Evolutionary conservation across 2,113 vertebrate genomes (phyloP).

Genomic region (Nesoenas mayeri): DNA sequence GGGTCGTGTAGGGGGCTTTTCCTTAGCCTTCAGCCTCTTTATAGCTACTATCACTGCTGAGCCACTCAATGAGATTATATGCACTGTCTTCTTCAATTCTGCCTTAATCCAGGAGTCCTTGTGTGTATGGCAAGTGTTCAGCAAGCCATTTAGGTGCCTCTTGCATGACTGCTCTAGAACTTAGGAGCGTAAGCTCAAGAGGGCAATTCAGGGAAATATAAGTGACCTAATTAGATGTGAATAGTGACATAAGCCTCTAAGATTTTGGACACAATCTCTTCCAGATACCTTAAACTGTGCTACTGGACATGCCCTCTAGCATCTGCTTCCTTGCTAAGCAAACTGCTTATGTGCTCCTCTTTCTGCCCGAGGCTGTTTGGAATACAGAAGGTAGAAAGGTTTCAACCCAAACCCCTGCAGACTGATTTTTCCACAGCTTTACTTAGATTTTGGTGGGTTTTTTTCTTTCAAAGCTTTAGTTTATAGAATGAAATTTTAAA

Average conservation of each 20-base stretch:
- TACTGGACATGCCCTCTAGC: not conserved
- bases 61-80: not conserved
- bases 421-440: not conserved
- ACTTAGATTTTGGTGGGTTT: not conserved
- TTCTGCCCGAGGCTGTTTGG: not conserved
- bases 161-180: not conserved
- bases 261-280: not conserved
- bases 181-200: not conserved
- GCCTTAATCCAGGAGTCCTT: not conserved
- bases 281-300: not conserved
- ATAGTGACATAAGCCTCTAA: not conserved
- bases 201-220: not conserved
- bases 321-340: not conserved
- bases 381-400: not conserved
- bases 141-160: not conserved
- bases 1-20: not conserved
- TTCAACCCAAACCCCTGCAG: not conserved
- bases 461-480: not conserved
- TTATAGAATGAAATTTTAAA: not conserved
- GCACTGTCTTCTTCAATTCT: not conserved
- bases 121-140: rapidly evolving
- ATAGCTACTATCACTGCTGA: not conserved
- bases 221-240: not conserved
- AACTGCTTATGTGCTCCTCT: not conserved
- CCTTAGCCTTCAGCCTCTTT: not conserved